These are phyloP conservation scores for Callitettix versicolor DNA, from an alignment of 1,140 invertebrate genomes.

Conservation along the genomic window DNA sequence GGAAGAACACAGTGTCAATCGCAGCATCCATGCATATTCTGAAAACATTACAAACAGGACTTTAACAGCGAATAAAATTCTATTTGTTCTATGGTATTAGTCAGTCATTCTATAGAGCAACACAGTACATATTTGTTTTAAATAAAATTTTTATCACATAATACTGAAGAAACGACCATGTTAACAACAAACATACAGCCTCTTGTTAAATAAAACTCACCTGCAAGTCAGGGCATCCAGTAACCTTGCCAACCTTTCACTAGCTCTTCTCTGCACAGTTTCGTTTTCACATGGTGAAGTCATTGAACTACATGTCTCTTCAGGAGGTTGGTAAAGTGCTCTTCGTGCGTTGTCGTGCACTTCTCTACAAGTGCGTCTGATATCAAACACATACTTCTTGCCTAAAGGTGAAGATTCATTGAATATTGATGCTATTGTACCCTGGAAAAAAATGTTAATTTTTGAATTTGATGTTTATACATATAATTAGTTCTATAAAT, in stretches of 20 bases:
- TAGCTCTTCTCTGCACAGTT: constrained; percentile 28
- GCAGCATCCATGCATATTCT: constrained; percentile 68
- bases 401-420: constrained; percentile 77
- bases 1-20: constrained; percentile 70
- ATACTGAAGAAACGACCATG: too few relatives aligned
- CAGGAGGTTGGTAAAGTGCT: constrained; percentile 41
- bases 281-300: neutral
- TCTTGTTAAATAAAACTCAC: too few relatives aligned
- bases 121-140: neutral
- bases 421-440: constrained; percentile 83
- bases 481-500: too few relatives aligned
- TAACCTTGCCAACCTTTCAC: constrained; percentile 43
- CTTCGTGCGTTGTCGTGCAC: constrained; percentile 76
- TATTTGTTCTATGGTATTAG: neutral
- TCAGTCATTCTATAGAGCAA: neutral
- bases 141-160: too few relatives aligned
- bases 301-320: neutral
- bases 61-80: neutral
- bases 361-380: constrained; percentile 72
- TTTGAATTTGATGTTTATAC: too few relatives aligned
- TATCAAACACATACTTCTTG: constrained; percentile 83
- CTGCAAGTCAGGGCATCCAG: constrained; percentile 65
- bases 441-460: constrained; percentile 35
- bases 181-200: too few relatives aligned
- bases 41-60: too few relatives aligned